Evolutionary conservation across 2,113 vertebrate genomes (phyloP).

Genomic region (Apodemus speciosus): DNA sequence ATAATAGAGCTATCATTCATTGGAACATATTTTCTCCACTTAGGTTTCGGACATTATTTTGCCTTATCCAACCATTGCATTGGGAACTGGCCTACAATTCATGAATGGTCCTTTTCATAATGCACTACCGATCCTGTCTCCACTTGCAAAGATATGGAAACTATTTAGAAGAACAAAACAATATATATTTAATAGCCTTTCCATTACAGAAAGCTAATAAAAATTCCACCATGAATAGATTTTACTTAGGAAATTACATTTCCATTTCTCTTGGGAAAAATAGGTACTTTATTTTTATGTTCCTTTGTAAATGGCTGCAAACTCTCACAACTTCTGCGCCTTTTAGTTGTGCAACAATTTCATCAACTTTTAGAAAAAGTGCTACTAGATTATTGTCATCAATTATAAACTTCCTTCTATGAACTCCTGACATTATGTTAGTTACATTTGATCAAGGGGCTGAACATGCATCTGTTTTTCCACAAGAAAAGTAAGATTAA

Average conservation of each 20-base stretch:
- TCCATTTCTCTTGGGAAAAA: constrained; percentile 75
- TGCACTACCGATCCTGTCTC: constrained; percentile 29
- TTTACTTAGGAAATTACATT: constrained; percentile 72
- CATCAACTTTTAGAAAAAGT: constrained; percentile 59
- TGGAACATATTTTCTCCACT: constrained; percentile 46
- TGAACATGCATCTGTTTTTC: constrained; percentile 67
- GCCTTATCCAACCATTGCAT: background rate
- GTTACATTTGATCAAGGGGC: constrained; percentile 22
- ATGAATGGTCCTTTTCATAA: constrained; percentile 45
- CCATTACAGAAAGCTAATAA: constrained; percentile 76
- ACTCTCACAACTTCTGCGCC: constrained; percentile 53
- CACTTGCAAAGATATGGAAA: constrained; percentile 63
- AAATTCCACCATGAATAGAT: constrained; percentile 70
- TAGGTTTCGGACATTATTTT: constrained; percentile 69
- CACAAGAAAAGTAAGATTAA: constrained; percentile 67
- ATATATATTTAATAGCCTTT: constrained; percentile 71
- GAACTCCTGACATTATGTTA: constrained; percentile 50
- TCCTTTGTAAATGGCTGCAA: constrained; percentile 64
- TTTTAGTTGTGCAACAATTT: constrained; percentile 19
- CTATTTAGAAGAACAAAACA: constrained; percentile 65
- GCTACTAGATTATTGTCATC: constrained; percentile 54
- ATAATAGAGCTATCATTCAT: constrained; percentile 65
- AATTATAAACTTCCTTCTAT: constrained; percentile 65
- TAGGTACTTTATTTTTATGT: constrained; percentile 68
- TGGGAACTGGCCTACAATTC: background rate